Evolutionary conservation across 2,113 vertebrate genomes (phyloP).

Genomic region (Cricetomys ansorgei): DNA sequence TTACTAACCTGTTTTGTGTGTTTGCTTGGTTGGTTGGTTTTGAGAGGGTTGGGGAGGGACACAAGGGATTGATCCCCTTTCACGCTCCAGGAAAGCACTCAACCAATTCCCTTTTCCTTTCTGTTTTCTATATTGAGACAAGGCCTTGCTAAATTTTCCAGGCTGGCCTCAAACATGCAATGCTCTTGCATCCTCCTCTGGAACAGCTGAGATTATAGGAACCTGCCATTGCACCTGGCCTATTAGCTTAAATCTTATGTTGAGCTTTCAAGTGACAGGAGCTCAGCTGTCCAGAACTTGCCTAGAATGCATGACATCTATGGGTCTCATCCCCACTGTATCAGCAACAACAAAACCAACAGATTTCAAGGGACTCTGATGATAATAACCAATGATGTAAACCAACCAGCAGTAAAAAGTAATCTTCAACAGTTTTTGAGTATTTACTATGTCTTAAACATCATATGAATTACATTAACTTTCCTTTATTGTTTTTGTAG

Average conservation of each 20-base stretch:
- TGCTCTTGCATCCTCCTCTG: background rate
- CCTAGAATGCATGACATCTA: background rate
- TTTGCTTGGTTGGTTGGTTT: too few species aligned
- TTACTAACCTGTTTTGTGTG: constrained; percentile 1
- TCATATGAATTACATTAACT: background rate
- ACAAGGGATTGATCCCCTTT: background rate
- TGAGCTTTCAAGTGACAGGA: background rate
- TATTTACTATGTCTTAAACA: background rate
- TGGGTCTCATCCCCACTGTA: background rate
- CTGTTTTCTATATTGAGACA: background rate
- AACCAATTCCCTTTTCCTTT: background rate
- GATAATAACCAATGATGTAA: background rate
- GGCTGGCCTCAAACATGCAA: background rate
- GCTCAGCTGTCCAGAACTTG: background rate
- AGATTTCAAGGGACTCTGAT: background rate
- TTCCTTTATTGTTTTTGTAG: background rate
- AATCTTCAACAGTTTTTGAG: background rate
- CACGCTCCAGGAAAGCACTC: background rate
- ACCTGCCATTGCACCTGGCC: background rate
- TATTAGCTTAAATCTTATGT: constrained; percentile 11
- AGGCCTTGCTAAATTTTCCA: background rate
- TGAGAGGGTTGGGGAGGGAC: background rate
- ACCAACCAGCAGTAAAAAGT: constrained; percentile 6
- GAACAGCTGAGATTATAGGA: background rate
- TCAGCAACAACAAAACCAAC: background rate